These are phyloP conservation scores for human (Homo sapiens) DNA, from an alignment of 2,113 vertebrate genomes.

Conservation along the genomic window GRCh38 chr3:45003501-45004000, in stretches of 20 bases:
- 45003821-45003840: not conserved
- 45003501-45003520: not conserved
- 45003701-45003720: not conserved
- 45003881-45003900: not conserved
- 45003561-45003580: not conserved
- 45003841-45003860: not conserved
- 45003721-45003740: not conserved
- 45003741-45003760: not conserved
- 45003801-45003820: not conserved
- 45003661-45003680: not conserved
- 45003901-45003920: not conserved
- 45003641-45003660: not conserved
- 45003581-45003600: not conserved
- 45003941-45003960: not conserved
- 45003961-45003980: not conserved
- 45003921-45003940: no score
- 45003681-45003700: not conserved
- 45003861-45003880: no score
- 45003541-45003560: not conserved
- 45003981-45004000: not conserved
- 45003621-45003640: not conserved
- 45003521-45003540: not conserved
- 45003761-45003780: not conserved
- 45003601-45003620: not conserved
- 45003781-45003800: not conserved